Base-by-base conservation (phyloP, 2,888 invertebrate genomes). In the Tholera decimalis region DNA sequence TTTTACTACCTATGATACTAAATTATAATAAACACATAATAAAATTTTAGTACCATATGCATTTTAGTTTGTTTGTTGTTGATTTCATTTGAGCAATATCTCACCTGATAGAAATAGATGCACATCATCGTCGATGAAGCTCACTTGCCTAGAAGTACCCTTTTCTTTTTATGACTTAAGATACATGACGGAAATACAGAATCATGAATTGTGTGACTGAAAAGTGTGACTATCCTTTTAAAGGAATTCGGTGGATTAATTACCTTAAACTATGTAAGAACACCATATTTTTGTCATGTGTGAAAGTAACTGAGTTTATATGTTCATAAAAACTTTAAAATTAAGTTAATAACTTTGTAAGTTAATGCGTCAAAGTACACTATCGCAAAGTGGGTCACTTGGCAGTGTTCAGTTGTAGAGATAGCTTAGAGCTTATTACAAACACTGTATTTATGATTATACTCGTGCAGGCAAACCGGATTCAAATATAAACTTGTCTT, bases 371-470 rank as follows among this genome's bases (percentile, higher is more conserved):
- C 65, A 70, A 60, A 67, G 75, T 70, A 70, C 70, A 62, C 46
- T 60, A 61, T 57, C n/a, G 41, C 47, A 51, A 79, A 63, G 77
- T 82, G 26, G 82, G 82, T 79, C 79, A 82, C 59, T 50, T 26
- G 64, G 57, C 68, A 68, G 60, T 65, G 67, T 72, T 74, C 73
- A 76, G 73, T 59, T 65, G 57, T 35, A 47, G 59, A 68, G 54
- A 74, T 53, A 76, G 74, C 83, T 59, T 73, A 67, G 73, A 82
- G 77, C 77, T 83, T 73, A 79, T 73, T 79, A 69, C 73, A 65
- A 82, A 82, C 71, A 82, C 69, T 73, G 59, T 76, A 68, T 83
- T 83, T 82, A 83, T 70, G 83, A 81, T 73, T 70, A 71, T 81
- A 73, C 67, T 35, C 58, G 51, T 66, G 50, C 50, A 66, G 58